Conservation (phyloP, 2,113 vertebrate species). For the Aspidoscelis tigris region DNA sequence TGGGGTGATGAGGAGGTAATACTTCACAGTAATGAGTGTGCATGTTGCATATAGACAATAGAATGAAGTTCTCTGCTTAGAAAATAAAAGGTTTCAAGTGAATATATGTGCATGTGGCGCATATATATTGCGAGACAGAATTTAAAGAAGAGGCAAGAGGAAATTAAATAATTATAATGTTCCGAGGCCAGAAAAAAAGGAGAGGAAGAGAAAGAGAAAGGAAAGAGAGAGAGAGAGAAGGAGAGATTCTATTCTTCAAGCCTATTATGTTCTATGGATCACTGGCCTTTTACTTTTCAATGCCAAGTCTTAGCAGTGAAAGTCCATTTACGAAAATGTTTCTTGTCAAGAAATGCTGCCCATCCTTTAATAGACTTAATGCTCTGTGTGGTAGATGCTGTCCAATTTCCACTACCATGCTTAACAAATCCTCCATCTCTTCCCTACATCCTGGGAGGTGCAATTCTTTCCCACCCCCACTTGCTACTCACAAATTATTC, state of each 20-base stretch:
- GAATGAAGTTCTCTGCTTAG: neutral
- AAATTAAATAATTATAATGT: constrained; percentile 3
- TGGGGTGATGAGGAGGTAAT: neutral
- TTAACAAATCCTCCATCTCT: constrained; percentile 62
- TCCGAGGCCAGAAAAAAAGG: constrained; percentile 31
- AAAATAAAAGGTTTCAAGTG: constrained; percentile 7
- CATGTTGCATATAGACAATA: neutral
- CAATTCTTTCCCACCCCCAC: constrained; percentile 60
- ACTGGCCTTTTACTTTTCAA: constrained; percentile 39
- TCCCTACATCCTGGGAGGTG: constrained; percentile 41
- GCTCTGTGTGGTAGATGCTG: neutral
- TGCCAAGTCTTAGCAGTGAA: constrained; percentile 35
- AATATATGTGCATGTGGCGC: constrained; percentile 19
- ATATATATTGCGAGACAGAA: constrained; percentile 4
- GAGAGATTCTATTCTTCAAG: constrained; percentile 43
- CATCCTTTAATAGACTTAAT: constrained; percentile 37
- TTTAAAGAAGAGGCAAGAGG: neutral
- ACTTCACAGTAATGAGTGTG: constrained; percentile 30
- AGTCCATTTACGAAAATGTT: constrained; percentile 53
- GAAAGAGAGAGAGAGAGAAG: too few species aligned
- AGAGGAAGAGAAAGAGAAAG: too few species aligned
- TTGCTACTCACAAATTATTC: constrained; percentile 58
- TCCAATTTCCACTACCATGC: constrained; percentile 30
- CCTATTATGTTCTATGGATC: constrained; percentile 29
- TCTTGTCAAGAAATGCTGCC: constrained; percentile 2